These are phyloP conservation scores for Lucilia cuprina DNA, from an alignment of 1,140 invertebrate genomes.

Conservation along the genomic window DNA sequence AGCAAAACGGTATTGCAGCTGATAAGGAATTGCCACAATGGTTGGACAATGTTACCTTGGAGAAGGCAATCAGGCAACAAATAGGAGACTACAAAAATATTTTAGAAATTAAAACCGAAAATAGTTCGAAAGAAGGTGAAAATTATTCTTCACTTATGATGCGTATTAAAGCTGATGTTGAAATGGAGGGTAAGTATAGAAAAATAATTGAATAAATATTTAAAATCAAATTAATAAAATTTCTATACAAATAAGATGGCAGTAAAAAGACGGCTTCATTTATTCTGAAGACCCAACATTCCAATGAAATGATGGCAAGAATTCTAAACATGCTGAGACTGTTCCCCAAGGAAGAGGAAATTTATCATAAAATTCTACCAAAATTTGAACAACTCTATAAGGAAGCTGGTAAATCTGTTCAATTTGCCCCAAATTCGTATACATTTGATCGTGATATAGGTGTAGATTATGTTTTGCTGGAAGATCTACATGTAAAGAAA, in stretches of 20 bases:
- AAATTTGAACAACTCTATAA: conserved; percentile 54
- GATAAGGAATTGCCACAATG: conserved; percentile 41
- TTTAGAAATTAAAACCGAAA: conserved; percentile 38
- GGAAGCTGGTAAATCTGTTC: conserved; percentile 46
- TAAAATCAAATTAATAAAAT: not conserved
- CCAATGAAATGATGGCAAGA: conserved; percentile 47
- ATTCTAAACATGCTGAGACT: conserved; percentile 48
- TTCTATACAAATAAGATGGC: conserved; percentile 43
- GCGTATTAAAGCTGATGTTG: conserved; percentile 48
- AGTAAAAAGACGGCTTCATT: conserved; percentile 46
- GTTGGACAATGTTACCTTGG: conserved; percentile 49
- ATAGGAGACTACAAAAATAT: conserved; percentile 48
- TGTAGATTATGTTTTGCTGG: conserved; percentile 61
- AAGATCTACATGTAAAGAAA: conserved; percentile 62
- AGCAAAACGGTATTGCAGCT: not conserved
- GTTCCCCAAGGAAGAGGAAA: conserved; percentile 54
- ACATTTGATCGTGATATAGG: conserved; percentile 53
- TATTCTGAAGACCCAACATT: conserved; percentile 50
- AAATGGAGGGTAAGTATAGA: conserved; percentile 45
- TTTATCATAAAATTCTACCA: conserved; percentile 53
- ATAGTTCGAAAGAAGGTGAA: conserved; percentile 41
- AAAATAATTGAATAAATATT: too few species aligned
- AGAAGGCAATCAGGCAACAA: conserved; percentile 46
- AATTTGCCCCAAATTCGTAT: conserved; percentile 53
- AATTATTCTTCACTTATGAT: conserved; percentile 51